Evolutionary conservation across 1,140 invertebrate species (phyloP).

Genomic region (Aphaenogaster floridana): DNA sequence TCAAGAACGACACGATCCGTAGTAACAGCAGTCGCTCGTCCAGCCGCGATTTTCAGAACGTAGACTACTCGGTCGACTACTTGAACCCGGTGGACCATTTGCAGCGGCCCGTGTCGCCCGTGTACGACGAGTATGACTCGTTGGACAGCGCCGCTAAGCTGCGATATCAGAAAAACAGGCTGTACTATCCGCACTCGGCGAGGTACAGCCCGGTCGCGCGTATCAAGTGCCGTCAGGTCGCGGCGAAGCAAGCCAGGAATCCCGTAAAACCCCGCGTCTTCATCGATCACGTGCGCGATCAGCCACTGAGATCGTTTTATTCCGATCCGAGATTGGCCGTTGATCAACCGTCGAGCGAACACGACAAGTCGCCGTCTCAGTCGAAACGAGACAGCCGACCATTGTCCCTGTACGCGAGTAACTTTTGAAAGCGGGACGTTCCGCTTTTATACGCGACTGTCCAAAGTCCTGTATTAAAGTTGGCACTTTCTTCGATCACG

Average conservation of each 20-base stretch:
- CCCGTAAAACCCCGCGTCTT: conserved; percentile 79
- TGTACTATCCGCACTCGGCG: conserved; percentile 71
- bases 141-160: conserved; percentile 73
- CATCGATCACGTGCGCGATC: conserved; percentile 81
- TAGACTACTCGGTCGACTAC: conserved; percentile 78
- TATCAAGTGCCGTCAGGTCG: conserved; percentile 62
- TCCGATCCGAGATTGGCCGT: conserved; percentile 82
- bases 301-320: conserved; percentile 81
- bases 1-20: conserved; percentile 72
- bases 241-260: conserved; percentile 63
- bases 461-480: background rate
- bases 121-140: conserved; percentile 80
- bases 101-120: conserved; percentile 79
- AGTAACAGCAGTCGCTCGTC: conserved; percentile 75
- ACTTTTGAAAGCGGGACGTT: conserved; percentile 67
- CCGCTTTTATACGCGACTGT: background rate
- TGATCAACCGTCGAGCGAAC: conserved; percentile 71
- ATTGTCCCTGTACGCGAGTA: conserved; percentile 80
- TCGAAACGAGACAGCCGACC: conserved; percentile 80
- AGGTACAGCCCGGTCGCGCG: conserved; percentile 79
- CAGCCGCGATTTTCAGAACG: conserved; percentile 69
- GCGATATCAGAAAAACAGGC: conserved; percentile 77
- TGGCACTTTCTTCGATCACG: background rate
- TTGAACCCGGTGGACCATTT: conserved; percentile 82
- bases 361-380: conserved; percentile 55